These are phyloP conservation scores for Gallinago jamesoni DNA, from an alignment of 2,113 vertebrate species.

Conservation along the genomic window DNA sequence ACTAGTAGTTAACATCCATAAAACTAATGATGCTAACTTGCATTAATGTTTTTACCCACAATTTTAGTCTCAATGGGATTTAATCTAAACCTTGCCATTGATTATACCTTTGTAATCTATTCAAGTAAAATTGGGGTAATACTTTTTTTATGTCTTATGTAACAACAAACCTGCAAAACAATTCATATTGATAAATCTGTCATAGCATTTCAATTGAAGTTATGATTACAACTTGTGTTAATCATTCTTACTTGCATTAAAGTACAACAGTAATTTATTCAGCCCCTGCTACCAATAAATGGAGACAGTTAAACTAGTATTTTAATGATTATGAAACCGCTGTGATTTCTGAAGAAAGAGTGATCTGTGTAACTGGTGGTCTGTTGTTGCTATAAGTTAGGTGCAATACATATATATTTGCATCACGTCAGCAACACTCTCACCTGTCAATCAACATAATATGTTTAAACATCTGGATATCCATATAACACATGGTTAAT, in stretches of 20 bases:
- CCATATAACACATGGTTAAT: not conserved
- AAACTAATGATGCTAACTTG: not conserved
- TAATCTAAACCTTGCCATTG: not conserved
- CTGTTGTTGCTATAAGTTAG: not conserved
- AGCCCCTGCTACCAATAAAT: not conserved
- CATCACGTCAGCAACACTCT: not conserved
- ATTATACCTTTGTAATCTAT: not conserved
- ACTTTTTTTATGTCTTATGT: not conserved
- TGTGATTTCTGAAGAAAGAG: conserved; percentile 2
- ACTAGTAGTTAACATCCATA: not conserved
- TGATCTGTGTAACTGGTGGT: not conserved
- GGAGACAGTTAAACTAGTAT: not conserved
- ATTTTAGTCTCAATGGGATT: not conserved
- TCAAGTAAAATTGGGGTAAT: not conserved
- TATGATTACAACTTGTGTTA: not conserved
- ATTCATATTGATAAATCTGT: not conserved
- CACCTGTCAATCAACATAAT: conserved; percentile 10
- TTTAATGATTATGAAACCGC: not conserved
- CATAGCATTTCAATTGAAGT: not conserved
- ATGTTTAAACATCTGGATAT: not conserved
- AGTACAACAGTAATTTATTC: not conserved
- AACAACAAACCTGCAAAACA: not conserved
- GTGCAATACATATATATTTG: not conserved
- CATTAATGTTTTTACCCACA: not conserved
- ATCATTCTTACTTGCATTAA: not conserved